These are phyloP conservation scores for Ashinkailepas kermadecensis DNA, from an alignment of 2,888 invertebrate genomes.

Conservation along the genomic window DNA sequence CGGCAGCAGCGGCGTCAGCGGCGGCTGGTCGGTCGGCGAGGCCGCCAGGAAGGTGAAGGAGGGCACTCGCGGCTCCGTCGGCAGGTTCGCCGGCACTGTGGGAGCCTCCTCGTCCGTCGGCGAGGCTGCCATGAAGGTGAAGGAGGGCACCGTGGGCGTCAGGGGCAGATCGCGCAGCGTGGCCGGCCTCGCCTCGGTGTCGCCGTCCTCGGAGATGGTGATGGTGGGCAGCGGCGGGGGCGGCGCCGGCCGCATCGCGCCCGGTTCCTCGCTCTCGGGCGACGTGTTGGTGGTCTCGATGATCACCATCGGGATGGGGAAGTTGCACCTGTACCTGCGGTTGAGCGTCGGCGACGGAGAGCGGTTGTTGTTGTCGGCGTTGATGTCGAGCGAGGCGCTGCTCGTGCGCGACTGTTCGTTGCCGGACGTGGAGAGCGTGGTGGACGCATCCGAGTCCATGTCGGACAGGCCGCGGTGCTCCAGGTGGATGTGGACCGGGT, in stretches of 20 bases:
- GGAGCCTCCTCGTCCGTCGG: not conserved
- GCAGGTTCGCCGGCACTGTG: not conserved
- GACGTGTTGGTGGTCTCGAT: constrained; percentile 8
- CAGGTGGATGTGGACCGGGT: constrained; percentile 2
- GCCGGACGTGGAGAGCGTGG: not conserved
- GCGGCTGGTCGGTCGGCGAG: not conserved
- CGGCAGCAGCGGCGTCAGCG: not conserved
- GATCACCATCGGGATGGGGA: constrained; percentile 18
- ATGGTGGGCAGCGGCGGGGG: not conserved
- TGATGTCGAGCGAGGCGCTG: not conserved
- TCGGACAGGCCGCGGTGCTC: not conserved
- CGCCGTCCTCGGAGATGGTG: not conserved
- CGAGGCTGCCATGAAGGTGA: not conserved
- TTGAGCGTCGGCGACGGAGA: constrained; percentile 9
- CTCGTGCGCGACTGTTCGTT: constrained; percentile 13
- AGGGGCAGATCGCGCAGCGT: not conserved
- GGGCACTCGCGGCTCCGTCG: not conserved
- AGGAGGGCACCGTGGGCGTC: not conserved
- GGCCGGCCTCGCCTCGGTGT: not conserved
- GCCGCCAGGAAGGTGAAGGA: constrained; percentile 2
- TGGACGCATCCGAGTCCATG: constrained; percentile 13
- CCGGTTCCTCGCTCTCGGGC: not conserved
- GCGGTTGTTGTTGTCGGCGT: not conserved
- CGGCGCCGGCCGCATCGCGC: not conserved
- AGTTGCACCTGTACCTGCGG: constrained; percentile 17